Conservation (phyloP, 2,888 invertebrate species). For the Coelogynopora nodosa region DNA sequence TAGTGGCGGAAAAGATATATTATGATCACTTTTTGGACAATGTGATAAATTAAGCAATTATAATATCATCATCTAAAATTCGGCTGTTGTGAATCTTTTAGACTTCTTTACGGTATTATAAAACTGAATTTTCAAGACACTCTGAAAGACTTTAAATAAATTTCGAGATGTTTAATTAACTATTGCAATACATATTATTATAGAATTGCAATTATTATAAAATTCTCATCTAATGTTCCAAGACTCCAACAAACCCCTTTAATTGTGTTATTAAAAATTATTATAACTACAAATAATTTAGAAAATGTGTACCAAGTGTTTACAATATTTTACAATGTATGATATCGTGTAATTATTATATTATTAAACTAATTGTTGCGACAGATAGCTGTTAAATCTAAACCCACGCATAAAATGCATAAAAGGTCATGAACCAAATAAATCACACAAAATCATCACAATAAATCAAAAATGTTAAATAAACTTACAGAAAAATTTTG, state of each 20-base stretch:
- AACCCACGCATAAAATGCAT: neutral
- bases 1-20: neutral
- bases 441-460: neutral
- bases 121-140: too few relatives aligned
- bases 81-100: neutral
- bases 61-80: neutral
- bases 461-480: neutral
- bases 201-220: too few relatives aligned
- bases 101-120: neutral
- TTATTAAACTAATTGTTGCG: neutral
- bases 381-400: neutral
- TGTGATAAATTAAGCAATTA: neutral
- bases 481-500: neutral
- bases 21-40: neutral
- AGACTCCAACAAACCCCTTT: too few relatives aligned
- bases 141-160: too few relatives aligned
- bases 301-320: too few relatives aligned
- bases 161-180: too few relatives aligned
- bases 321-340: too few relatives aligned
- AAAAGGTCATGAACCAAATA: neutral
- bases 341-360: neutral
- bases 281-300: too few relatives aligned
- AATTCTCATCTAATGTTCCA: too few relatives aligned
- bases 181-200: too few relatives aligned
- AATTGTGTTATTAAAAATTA: too few relatives aligned